Conservation (phyloP, 1,140 invertebrate species). For the Drosophila malerkotliana region DNA sequence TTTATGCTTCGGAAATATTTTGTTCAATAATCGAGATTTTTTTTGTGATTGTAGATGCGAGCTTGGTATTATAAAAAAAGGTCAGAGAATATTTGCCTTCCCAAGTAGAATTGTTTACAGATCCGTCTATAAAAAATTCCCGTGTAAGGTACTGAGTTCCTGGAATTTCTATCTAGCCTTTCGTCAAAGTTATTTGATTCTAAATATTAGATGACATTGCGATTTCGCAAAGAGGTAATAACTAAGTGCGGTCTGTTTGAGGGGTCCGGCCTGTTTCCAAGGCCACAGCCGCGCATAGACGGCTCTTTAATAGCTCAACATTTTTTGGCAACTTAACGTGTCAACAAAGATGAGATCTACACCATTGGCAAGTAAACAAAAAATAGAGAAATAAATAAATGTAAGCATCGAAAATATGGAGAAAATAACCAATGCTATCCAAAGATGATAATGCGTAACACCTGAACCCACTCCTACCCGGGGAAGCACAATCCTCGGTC, state of each 20-base stretch:
- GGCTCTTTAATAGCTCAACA: conserved; percentile 62
- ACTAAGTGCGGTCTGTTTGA: conserved; percentile 30
- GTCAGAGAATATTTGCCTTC: not conserved
- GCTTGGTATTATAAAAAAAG: too few relatives aligned
- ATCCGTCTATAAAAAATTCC: not conserved
- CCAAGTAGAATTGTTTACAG: not conserved
- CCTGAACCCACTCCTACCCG: conserved; percentile 44
- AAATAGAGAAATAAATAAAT: conserved; percentile 60
- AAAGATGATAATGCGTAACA: conserved; percentile 61
- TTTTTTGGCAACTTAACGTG: conserved; percentile 65
- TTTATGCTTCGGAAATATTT: too few relatives aligned
- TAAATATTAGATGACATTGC: not conserved
- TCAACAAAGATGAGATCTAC: conserved; percentile 33
- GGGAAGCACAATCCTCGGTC: not conserved
- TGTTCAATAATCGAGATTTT: too few relatives aligned
- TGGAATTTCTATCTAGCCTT: not conserved
- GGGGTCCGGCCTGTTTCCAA: too few relatives aligned
- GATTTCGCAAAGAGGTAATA: conserved; percentile 47
- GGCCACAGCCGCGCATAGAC: conserved; percentile 3
- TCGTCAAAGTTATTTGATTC: not conserved
- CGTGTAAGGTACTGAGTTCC: not conserved
- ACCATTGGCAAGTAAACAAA: too few relatives aligned
- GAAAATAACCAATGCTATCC: conserved; percentile 3
- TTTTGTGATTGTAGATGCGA: too few relatives aligned
- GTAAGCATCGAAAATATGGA: conserved; percentile 53